These are phyloP conservation scores for Mormyrops attenuatus DNA, from an alignment of 2,797 vertebrate genomes.

Conservation along the genomic window DNA sequence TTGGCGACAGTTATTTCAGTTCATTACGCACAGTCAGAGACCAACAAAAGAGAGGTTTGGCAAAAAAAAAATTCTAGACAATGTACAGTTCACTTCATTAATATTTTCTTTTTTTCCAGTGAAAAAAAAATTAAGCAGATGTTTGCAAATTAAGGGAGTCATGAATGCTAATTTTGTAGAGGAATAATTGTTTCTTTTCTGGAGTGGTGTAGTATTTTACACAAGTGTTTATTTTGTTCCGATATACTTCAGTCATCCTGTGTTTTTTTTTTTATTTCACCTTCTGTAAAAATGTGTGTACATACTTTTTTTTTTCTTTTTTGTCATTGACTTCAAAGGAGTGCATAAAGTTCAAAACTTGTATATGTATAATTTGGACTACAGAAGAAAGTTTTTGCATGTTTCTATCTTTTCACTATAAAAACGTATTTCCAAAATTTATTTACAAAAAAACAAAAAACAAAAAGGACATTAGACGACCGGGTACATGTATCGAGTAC, in stretches of 20 bases:
- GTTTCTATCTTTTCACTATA: constrained; percentile 98
- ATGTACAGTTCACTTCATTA: constrained; percentile 85
- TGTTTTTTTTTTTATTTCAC: constrained; percentile 82
- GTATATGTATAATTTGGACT: constrained; percentile 97
- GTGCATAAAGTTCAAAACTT: constrained; percentile 86
- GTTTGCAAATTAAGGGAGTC: constrained; percentile 95
- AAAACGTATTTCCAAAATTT: constrained; percentile 90
- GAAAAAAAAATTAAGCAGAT: constrained; percentile 83
- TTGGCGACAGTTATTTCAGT: constrained; percentile 71
- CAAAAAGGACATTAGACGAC: constrained; percentile 71
- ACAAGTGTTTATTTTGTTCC: constrained; percentile 78
- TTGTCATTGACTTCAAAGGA: constrained; percentile 79
- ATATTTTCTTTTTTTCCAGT: constrained; percentile 74
- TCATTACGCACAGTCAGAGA: constrained; percentile 43
- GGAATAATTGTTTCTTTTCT: constrained; percentile 66
- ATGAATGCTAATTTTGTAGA: constrained; percentile 90
- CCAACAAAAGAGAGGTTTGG: constrained; percentile 70
- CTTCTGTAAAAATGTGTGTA: constrained; percentile 98
- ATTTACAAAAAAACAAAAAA: constrained; percentile 77
- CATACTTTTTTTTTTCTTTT: constrained; percentile 78
- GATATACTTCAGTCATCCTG: constrained; percentile 76
- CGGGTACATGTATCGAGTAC: constrained; percentile 79
- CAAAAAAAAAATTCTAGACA: constrained; percentile 64
- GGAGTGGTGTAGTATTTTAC: constrained; percentile 83
- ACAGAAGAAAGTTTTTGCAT: constrained; percentile 95